phyloP scores from a whole-genome alignment of 2,113 vertebrate species.

The Ammodytes dubius region DNA sequence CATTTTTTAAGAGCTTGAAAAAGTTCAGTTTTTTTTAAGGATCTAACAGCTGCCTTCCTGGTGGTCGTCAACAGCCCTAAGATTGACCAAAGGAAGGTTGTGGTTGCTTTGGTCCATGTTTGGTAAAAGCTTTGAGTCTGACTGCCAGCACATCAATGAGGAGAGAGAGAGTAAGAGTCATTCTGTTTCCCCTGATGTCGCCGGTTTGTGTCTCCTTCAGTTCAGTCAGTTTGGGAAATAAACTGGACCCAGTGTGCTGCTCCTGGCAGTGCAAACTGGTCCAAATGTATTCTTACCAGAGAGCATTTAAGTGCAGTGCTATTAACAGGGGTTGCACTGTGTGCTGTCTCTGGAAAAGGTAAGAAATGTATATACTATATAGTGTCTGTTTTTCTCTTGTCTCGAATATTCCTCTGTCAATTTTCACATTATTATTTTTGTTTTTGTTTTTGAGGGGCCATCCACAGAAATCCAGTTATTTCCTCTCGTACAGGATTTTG shows the following conservation, averaged over 20 bases:
- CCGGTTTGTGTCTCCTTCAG: conserved; percentile 6
- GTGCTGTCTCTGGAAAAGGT: neutral
- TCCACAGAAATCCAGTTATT: conserved; percentile 36
- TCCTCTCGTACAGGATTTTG: neutral
- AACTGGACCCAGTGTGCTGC: conserved; percentile 1
- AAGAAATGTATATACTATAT: conserved; percentile 28
- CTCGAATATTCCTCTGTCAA: neutral
- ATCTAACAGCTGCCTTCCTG: conserved; percentile 12
- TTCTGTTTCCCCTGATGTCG: neutral
- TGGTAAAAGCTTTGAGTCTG: conserved; percentile 47
- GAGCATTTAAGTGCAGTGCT: conserved; percentile 31
- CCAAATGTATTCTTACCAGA: conserved; percentile 15
- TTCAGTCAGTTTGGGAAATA: conserved; percentile 9
- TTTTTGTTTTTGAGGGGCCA: conserved; percentile 1
- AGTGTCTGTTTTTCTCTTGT: conserved; percentile 22
- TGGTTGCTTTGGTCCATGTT: conserved; percentile 62
- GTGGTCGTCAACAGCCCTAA: conserved; percentile 19
- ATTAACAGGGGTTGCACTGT: conserved; percentile 29
- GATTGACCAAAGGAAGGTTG: conserved; percentile 9
- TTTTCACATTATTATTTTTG: neutral
- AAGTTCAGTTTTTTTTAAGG: conserved; percentile 21
- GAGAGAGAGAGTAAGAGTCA: neutral
- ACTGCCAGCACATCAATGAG: conserved; percentile 8
- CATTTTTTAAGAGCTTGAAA: neutral
- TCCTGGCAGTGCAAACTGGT: neutral